Base-by-base conservation (phyloP, 2,113 vertebrate species). In the Okapia johnstoni region DNA sequence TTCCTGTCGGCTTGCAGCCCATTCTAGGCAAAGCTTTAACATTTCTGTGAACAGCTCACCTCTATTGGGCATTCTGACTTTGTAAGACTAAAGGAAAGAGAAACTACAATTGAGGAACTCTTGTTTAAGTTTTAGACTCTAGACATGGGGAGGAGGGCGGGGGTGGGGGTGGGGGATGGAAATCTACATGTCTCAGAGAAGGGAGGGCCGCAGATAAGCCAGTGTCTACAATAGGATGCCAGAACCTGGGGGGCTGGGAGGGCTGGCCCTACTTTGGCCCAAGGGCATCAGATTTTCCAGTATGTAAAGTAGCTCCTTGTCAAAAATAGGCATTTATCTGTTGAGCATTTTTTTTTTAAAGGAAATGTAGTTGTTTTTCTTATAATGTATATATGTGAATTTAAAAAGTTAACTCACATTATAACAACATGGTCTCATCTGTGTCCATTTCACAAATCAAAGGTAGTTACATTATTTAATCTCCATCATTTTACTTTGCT, bases 361-460 rank as follows among this genome's bases (percentile, higher is more conserved):
- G 26, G 76, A 90, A 73, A 73, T 52, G 25, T 85, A 88, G 2
- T 28, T 88, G 15, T 40, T 94, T 94, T 93, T 48, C 54, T 81
- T 70, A 57, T 43, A 52, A 88, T 33, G 13, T 57, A 43, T 92
- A 26, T 40, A 36, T 40, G 21, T 93, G 77, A 80, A 57, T 85
- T 5, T 87, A 33, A 90, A 96, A 79, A 26, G 36, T 60, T 81
- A 89, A n/a, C 19, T 88, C 48, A 83, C 2, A 13, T 52, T 66
- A 30, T 77, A 83, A 46, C 33, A 93, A 63, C 36, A 61, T 61
- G 57, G 30, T 90, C 63, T 92, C 33, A 81, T 85, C 1, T 87
- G 9, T 96, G 17, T 94, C 36, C 58, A 25, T 89, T 97, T 93
- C 73, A 92, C 48, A 95, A 81, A 76, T 66, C 25, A 6, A 84